Percentiles rank a stretch among this genome's conserved stretches.
These are phyloP conservation scores for Sitophilus oryzae DNA, from an alignment of 1,140 invertebrate genomes.

Conservation along the genomic window DNA sequence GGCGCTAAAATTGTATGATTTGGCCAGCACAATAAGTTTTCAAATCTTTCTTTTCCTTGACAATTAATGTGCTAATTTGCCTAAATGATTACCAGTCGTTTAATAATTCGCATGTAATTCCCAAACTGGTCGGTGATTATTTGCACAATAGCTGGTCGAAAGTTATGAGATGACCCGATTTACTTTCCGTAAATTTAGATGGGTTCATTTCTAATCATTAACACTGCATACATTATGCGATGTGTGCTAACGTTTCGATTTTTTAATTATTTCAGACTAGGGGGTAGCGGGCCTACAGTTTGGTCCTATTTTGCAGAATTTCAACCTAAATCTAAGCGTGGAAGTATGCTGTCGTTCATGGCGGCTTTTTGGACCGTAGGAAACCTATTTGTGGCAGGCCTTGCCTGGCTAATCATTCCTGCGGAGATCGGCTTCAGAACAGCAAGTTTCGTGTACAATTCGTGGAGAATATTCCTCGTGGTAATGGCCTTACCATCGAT, in stretches of 20 bases:
- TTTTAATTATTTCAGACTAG: constrained; percentile 61
- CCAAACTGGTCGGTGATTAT: constrained; percentile 1
- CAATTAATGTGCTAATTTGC: constrained; percentile 9
- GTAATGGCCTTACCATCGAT: constrained; percentile 82
- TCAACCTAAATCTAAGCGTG: constrained; percentile 81
- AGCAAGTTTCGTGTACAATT: constrained; percentile 70
- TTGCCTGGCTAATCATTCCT: constrained; percentile 86
- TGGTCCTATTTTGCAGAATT: constrained; percentile 95
- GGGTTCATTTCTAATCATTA: background rate
- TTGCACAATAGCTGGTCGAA: background rate
- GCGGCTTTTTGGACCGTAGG: constrained; percentile 90
- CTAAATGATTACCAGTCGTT: constrained; percentile 7
- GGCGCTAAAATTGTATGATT: constrained; percentile 4
- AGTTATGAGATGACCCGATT: too few species aligned
- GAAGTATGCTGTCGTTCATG: constrained; percentile 86
- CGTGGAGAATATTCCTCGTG: constrained; percentile 86
- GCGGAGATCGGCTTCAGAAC: constrained; percentile 58
- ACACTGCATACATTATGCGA: background rate
- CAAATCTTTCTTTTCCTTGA: background rate
- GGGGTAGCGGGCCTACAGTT: constrained; percentile 89
- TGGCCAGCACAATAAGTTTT: background rate
- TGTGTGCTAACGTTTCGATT: background rate
- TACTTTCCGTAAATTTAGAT: too few species aligned
- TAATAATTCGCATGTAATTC: background rate
- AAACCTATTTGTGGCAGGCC: constrained; percentile 78